A percentile compares a stretch with the other conserved stretches of the same genome.
Conservation (phyloP, 2,113 vertebrate genomes). For the Entelurus aequoreus region DNA sequence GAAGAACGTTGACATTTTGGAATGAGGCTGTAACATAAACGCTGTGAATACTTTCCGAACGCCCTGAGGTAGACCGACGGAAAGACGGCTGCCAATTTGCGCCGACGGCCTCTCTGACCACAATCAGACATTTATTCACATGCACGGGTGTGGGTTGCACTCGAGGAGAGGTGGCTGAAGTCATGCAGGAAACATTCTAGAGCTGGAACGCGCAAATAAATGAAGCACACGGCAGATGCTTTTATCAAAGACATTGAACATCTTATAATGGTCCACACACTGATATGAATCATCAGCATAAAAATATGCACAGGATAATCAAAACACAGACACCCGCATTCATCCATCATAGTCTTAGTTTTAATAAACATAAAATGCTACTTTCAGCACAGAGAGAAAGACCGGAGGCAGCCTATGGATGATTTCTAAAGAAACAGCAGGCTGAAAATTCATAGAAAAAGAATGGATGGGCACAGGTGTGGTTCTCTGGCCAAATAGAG, state of each 20-base stretch:
- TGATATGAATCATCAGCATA: background rate
- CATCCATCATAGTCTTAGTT: background rate
- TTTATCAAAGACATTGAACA: slow-evolving; percentile 23
- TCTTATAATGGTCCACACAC: background rate
- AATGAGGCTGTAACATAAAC: too few species aligned
- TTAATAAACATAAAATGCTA: background rate
- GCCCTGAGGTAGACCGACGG: too few species aligned
- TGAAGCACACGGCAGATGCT: slow-evolving; percentile 23
- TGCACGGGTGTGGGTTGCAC: too few species aligned
- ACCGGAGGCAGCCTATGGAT: background rate
- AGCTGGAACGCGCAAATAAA: background rate
- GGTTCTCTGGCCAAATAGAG: slow-evolving; percentile 41
- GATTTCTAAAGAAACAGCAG: slow-evolving; percentile 12
- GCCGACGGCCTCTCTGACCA: too few species aligned
- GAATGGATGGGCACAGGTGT: slow-evolving; percentile 48
- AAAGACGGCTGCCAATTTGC: too few species aligned
- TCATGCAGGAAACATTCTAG: background rate
- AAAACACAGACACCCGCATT: background rate
- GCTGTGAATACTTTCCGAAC: too few species aligned
- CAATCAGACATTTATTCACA: too few species aligned
- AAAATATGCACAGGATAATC: background rate
- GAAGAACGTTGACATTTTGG: too few species aligned
- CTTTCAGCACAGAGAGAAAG: slow-evolving; percentile 1
- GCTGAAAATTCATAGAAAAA: slow-evolving; percentile 28
- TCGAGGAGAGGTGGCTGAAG: background rate